Evolutionary conservation across 2,113 vertebrate species (phyloP).

Genomic region (Perognathus longimembris): DNA sequence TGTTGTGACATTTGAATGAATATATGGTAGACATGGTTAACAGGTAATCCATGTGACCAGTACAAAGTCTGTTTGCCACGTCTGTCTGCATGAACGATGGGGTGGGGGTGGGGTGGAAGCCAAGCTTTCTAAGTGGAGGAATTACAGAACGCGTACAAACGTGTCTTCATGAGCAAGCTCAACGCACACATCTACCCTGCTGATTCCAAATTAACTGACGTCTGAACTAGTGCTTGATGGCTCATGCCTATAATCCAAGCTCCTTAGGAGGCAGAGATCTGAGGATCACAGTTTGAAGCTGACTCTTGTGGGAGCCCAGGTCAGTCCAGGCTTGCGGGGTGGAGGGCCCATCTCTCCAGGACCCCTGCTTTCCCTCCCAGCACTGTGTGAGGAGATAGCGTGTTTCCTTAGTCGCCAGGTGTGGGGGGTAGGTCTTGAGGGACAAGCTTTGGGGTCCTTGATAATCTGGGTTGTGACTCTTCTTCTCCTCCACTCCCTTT

Average conservation of each 20-base stretch:
- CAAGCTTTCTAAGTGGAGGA: neutral
- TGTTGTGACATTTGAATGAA: neutral
- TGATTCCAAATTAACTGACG: neutral
- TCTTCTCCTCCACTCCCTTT: neutral
- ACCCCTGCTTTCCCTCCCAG: neutral
- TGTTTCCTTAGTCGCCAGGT: neutral
- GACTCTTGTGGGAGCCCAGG: too few relatives aligned
- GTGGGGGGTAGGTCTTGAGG: neutral
- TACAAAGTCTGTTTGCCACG: neutral
- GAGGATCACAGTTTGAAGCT: too few relatives aligned
- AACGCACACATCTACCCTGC: neutral
- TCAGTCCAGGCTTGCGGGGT: neutral
- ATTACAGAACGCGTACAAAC: neutral
- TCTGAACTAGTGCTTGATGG: too few relatives aligned
- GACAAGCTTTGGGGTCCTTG: neutral
- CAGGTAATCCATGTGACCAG: neutral
- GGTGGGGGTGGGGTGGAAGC: neutral
- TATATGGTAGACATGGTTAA: neutral
- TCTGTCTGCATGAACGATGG: neutral
- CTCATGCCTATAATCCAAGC: too few relatives aligned
- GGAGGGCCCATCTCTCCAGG: accelerated
- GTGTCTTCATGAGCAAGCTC: neutral
- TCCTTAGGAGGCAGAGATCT: too few relatives aligned
- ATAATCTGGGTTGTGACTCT: too few relatives aligned
- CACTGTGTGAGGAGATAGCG: neutral